phyloP scores from a whole-genome alignment of 1,140 invertebrate species.

The Neodiprion virginianus region DNA sequence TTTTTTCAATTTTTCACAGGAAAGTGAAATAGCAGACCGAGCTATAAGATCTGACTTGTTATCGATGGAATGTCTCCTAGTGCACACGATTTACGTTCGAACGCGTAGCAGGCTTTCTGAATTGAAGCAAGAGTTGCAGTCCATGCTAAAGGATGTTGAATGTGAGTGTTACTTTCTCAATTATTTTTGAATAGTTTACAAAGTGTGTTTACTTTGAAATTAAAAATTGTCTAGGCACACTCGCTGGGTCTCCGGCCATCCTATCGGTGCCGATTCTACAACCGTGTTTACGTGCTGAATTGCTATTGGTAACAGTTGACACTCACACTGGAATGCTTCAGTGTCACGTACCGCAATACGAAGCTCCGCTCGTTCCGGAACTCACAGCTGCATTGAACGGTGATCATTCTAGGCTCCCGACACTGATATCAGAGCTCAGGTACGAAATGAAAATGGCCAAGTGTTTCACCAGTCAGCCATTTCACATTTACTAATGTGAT shows the following conservation, averaged over 20 bases:
- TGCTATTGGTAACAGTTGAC: conserved; percentile 90
- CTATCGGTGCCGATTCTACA: conserved; percentile 87
- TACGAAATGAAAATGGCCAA: conserved; percentile 53
- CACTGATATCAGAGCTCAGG: conserved; percentile 75
- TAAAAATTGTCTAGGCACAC: conserved; percentile 60
- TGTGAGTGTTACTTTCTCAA: conserved; percentile 61
- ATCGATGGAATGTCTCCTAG: conserved; percentile 93
- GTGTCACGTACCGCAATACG: conserved; percentile 91
- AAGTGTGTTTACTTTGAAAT: conserved; percentile 15
- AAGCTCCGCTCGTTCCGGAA: conserved; percentile 80
- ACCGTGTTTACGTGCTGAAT: conserved; percentile 89
- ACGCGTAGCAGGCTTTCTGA: conserved; percentile 83
- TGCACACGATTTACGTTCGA: conserved; percentile 96
- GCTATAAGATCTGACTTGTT: conserved; percentile 86
- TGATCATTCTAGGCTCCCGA: conserved; percentile 74
- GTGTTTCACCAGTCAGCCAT: neutral
- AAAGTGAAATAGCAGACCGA: conserved; percentile 78
- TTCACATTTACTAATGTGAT: conserved; percentile 2
- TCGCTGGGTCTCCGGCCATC: conserved; percentile 86
- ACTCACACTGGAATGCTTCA: conserved; percentile 91
- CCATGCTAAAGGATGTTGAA: conserved; percentile 76
- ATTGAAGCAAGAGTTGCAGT: conserved; percentile 81
- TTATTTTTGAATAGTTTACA: conserved; percentile 15
- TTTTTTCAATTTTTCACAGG: conserved; percentile 47
- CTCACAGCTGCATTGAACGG: conserved; percentile 82